phyloP scores from a whole-genome alignment of 1,140 invertebrate species.

The Rhopalosiphum padi region DNA sequence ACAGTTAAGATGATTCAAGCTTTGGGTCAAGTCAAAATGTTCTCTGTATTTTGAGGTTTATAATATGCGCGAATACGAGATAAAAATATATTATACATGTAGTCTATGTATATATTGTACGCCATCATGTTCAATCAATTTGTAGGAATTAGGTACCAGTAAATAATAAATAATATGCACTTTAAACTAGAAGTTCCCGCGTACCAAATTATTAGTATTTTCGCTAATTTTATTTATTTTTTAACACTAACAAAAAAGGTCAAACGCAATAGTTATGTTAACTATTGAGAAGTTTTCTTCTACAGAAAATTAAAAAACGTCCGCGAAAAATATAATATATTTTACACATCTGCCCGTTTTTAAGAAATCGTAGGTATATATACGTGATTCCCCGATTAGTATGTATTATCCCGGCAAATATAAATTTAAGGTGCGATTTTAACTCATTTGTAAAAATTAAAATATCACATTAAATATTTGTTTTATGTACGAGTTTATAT shows the following conservation, averaged over 20 bases:
- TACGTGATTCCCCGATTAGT: not conserved
- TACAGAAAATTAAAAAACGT: not conserved
- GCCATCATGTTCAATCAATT: not conserved
- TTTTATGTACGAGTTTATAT: not conserved
- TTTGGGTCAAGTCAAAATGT: not conserved
- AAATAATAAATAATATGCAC: not conserved
- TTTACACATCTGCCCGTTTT: not conserved
- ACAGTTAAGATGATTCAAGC: not conserved
- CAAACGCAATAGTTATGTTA: not conserved
- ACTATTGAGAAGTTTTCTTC: not conserved
- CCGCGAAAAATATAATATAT: not conserved
- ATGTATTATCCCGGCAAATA: not conserved
- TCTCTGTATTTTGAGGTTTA: not conserved
- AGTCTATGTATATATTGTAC: not conserved
- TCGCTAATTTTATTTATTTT: not conserved
- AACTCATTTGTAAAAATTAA: not conserved
- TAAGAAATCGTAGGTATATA: not conserved
- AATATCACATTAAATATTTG: too few relatives aligned
- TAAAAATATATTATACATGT: not conserved
- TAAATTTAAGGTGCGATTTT: not conserved
- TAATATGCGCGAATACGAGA: not conserved
- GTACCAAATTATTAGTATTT: not conserved
- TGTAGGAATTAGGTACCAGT: not conserved
- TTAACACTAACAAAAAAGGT: not conserved
- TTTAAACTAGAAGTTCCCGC: not conserved